Conservation (phyloP, 2,797 vertebrate species). For the Salarias fasciatus region DNA sequence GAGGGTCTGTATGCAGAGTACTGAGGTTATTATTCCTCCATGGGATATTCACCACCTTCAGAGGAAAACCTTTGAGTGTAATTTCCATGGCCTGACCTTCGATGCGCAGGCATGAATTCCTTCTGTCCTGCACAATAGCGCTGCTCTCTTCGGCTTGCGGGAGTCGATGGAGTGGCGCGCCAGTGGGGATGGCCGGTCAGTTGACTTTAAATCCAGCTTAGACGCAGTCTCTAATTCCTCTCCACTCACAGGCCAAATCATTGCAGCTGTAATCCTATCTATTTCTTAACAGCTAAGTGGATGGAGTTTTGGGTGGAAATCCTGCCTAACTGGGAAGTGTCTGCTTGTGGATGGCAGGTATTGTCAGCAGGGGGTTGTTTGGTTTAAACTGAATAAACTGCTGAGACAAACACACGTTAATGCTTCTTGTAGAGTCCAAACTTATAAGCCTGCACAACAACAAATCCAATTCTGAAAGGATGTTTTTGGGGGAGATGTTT, state of each 20-base stretch:
- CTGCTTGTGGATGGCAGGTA: conserved; percentile 4
- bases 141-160: conserved; percentile 46
- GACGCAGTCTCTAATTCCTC: conserved; percentile 72
- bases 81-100: conserved; percentile 70
- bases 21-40: conserved; percentile 91
- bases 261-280: conserved; percentile 78
- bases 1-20: conserved; percentile 81
- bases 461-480: background rate
- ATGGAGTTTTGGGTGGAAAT: conserved; percentile 67
- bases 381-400: conserved; percentile 23
- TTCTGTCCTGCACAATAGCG: conserved; percentile 30
- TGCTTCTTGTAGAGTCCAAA: background rate
- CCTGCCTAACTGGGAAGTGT: conserved; percentile 34
- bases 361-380: background rate
- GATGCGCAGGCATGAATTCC: conserved; percentile 63
- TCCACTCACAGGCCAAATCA: conserved; percentile 61
- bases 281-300: conserved; percentile 67
- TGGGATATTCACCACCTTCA: conserved; percentile 80
- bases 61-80: conserved; percentile 63
- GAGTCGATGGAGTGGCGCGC: conserved; percentile 44
- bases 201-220: conserved; percentile 84
- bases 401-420: conserved; percentile 8
- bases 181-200: conserved; percentile 58
- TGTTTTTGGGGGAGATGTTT: too few species aligned
- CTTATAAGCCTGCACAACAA: background rate